These are phyloP conservation scores for Spheniscus humboldti DNA, from an alignment of 2,797 vertebrate genomes.

Conservation along the genomic window DNA sequence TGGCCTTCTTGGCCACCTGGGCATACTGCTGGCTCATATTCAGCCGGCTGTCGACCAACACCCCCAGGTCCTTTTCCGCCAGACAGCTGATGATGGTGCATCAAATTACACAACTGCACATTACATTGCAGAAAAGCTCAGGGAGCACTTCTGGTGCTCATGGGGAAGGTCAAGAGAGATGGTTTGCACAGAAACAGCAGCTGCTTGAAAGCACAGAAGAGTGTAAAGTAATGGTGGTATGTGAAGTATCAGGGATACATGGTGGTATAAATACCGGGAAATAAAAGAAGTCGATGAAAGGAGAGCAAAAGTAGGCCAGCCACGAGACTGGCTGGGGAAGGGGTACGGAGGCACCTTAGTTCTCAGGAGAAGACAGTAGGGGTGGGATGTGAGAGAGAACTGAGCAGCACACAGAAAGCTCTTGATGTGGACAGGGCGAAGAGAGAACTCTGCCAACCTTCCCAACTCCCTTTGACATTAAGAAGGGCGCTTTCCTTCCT, in stretches of 20 bases:
- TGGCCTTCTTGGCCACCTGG: not conserved
- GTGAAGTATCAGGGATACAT: not conserved
- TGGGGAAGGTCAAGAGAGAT: not conserved
- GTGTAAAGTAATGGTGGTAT: not conserved
- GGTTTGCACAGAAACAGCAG: not conserved
- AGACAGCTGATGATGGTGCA: not conserved
- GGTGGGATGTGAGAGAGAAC: not conserved
- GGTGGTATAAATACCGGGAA: not conserved
- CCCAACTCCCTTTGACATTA: not conserved
- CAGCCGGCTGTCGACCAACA: not conserved
- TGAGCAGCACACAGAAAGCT: not conserved
- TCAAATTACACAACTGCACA: not conserved
- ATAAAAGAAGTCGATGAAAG: not conserved
- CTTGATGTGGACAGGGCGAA: not conserved
- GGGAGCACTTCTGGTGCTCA: not conserved
- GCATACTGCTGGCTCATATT: not conserved
- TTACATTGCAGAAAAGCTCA: not conserved
- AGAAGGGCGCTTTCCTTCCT: not conserved
- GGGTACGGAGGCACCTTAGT: not conserved
- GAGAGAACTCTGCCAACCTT: not conserved
- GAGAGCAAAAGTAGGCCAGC: not conserved
- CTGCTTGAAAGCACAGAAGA: not conserved
- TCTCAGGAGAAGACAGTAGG: not conserved
- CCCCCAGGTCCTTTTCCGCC: not conserved
- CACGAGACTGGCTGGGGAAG: not conserved